Evolutionary conservation across 2,797 vertebrate species (phyloP).

Genomic region (Craterocephalus amniculus): DNA sequence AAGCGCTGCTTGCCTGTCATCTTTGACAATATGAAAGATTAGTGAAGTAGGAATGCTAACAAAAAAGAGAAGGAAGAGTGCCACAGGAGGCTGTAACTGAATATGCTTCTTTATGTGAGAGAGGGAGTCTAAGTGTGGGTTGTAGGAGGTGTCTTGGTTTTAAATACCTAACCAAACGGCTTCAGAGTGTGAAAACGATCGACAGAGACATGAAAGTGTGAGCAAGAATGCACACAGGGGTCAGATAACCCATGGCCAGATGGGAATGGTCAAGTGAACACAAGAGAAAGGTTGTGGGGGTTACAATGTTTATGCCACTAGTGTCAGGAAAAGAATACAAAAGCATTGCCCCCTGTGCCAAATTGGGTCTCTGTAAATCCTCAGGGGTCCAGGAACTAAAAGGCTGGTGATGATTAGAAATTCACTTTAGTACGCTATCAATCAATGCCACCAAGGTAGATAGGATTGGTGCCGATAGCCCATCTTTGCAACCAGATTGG

Average conservation of each 20-base stretch:
- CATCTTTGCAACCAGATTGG: constrained; percentile 70
- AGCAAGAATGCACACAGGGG: constrained; percentile 69
- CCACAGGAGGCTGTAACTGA: constrained; percentile 47
- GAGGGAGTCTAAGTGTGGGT: constrained; percentile 74
- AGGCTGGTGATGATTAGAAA: constrained; percentile 81
- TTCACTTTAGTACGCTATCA: constrained; percentile 84
- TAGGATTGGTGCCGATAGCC: constrained; percentile 65
- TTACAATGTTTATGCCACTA: constrained; percentile 62
- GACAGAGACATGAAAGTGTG: constrained; percentile 76
- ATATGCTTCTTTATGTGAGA: constrained; percentile 65
- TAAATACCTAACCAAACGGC: constrained; percentile 70
- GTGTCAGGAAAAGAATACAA: constrained; percentile 66
- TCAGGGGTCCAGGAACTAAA: constrained; percentile 72
- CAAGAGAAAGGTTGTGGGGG: constrained; percentile 38
- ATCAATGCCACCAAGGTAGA: constrained; percentile 76
- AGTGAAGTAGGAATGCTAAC: constrained; percentile 26
- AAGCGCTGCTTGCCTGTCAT: constrained; percentile 51
- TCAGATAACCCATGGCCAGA: constrained; percentile 79
- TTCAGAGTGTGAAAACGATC: constrained; percentile 80
- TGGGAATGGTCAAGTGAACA: constrained; percentile 69
- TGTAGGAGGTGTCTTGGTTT: constrained; percentile 64
- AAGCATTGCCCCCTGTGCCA: constrained; percentile 62
- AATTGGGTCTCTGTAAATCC: constrained; percentile 66
- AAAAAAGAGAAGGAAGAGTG: constrained; percentile 37
- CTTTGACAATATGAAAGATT: constrained; percentile 62